A percentile compares a stretch with the other conserved stretches of the same genome.
These are phyloP conservation scores for Platygyra sinensis DNA, from an alignment of 64 coral and sea anemone species.

Conservation along the genomic window DNA sequence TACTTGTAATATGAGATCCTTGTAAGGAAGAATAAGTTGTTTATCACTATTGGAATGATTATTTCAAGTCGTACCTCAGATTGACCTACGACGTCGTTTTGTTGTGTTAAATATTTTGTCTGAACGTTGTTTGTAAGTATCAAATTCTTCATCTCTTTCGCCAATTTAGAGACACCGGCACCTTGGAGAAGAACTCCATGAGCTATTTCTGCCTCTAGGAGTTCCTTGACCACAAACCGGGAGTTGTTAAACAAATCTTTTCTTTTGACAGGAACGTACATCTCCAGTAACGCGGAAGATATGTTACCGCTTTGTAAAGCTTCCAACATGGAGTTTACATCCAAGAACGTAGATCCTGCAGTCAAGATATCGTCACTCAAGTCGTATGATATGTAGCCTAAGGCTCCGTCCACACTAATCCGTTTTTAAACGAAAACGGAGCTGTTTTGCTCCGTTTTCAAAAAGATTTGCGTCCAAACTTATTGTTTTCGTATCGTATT, in stretches of 20 bases:
- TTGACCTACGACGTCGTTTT: background rate
- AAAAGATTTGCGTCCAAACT: no score
- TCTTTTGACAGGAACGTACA: slow-evolving; percentile 27
- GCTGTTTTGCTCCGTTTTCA: no score
- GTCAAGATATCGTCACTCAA: background rate
- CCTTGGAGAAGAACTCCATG: slow-evolving; percentile 23
- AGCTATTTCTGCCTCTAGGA: slow-evolving; percentile 15
- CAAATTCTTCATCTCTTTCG: background rate
- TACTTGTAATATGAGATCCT: background rate
- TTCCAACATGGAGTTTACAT: slow-evolving; percentile 19
- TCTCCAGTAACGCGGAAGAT: background rate
- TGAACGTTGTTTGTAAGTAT: background rate
- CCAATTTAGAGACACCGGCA: background rate
- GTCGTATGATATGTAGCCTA: background rate
- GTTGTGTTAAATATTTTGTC: background rate
- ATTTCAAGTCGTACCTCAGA: slow-evolving; percentile 8
- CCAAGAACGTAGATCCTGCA: background rate
- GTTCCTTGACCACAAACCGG: background rate
- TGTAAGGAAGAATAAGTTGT: background rate
- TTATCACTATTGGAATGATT: background rate
- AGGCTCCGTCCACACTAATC: no score
- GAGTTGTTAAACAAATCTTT: slow-evolving; percentile 28
- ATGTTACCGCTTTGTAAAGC: background rate
- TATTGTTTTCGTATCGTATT: no score
- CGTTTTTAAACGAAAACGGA: no score